Evolutionary conservation across 1,140 invertebrate species (phyloP), one percentile per base, ranked within the genome.

Genomic region (Gryon sp.): DNA sequence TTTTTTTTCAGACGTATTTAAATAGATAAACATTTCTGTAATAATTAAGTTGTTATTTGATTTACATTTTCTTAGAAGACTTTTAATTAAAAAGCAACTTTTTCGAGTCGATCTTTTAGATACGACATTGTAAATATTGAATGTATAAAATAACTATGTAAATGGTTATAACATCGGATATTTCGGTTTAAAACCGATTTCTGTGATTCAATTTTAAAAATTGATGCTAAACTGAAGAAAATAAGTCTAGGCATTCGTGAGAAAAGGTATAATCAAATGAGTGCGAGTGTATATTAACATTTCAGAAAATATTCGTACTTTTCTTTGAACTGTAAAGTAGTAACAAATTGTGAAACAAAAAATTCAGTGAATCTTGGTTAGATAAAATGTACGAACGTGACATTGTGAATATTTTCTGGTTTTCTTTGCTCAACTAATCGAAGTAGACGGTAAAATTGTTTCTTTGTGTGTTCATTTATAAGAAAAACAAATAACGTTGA

Each of bases 1-100:
- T 12, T 40, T 40, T 12, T 16, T n/a, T n/a, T n/a, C n/a, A 18
- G 7, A 18, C 43, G 8, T 14, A 22, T 45, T 40, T 53, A 19
- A 40, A 62, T 52, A 70, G 45, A 28, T 20, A 52, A 36, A 60
- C 9, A 69, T 59, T 59, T 24, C 16, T 36, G 15, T 26, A 26
- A 48, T 36, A 28, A 45, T 59, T 50, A 32, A 20, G 24, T 26
- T 45, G 45, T 41, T 59, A 14, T 12, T 22, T 38, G 5, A 22
- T 48, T 45, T 8, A 18, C 36, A 32, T 52, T 32, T 32, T 62
- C 14, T 36, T 38, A 46, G n/a, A 26, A n/a, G 2, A 15, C 18
- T 36, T 19, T 15, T 34, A 2, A 12, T 34, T 11, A 12, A 12
- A 9, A 2, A 12, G 6, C 28, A 34, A 2, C 8, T 7, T 28